Base-by-base conservation (phyloP, 2,113 vertebrate species). In the Egretta garzetta region DNA sequence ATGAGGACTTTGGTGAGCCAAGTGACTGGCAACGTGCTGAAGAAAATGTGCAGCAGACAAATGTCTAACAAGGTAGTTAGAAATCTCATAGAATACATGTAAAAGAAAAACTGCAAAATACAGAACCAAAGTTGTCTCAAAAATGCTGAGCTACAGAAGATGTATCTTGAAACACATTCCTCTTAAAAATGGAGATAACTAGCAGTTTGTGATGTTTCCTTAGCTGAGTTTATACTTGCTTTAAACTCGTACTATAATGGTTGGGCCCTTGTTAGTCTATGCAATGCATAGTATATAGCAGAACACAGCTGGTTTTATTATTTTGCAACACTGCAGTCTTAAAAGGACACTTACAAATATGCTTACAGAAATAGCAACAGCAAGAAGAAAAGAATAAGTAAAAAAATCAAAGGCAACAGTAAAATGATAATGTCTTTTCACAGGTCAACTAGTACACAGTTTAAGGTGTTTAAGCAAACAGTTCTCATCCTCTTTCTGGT, bases 1-100 rank as follows among this genome's bases (percentile, higher is more conserved):
- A 6, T 56, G 33, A 49, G 43, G 26, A 37, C 9, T 90, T 53
- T 24, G 7, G 4, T 77, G n/a, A 86, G 4, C 6, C 26, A 82
- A 72, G 10, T 39, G 58, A 53, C 21, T 33, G 47, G 5, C 30
- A 72, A 37, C 26, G 20, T 3, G 6, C 7, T 74, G 47, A 70
- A 72, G 16, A 67, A 76, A 53, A 43, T 24, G 12, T 33, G 27
- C 47, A 88, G 10, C 33, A 53, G 9, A 41, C 6, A 59, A 85
- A 49, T 0, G 0, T 47, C 9, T 53, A 39, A 55, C 14, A 74
- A 28, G 33, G 1, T 5, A 21, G 10, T 41, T 52, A 52, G 33
- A 68, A 67, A 72, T 41, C 23, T 66, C n/a, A 28, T 5, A 24
- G 37, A 72, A 88, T 37, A 79, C 4, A 30, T 16, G 7, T 17